These are phyloP conservation scores for Agrotis clavis DNA, from an alignment of 2,888 invertebrate genomes.

Conservation along the genomic window DNA sequence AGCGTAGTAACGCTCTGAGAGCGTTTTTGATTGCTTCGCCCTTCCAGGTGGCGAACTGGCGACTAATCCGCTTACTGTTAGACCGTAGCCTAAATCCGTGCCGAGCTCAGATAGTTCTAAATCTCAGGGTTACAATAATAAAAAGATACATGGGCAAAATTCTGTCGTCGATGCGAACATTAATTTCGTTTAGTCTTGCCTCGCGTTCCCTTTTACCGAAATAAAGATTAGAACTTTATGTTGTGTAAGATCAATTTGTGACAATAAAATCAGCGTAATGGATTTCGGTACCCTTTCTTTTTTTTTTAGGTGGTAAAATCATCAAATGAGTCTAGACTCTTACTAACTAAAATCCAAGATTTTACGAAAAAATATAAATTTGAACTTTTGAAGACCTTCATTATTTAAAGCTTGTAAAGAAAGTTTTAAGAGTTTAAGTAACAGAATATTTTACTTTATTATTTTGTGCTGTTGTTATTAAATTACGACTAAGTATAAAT, in stretches of 20 bases:
- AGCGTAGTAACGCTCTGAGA: too few species aligned
- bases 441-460: neutral
- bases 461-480: conserved; percentile 15
- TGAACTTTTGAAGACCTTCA: neutral
- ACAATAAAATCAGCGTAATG: conserved; percentile 48
- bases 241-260: conserved; percentile 46
- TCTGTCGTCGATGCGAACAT: conserved; percentile 45
- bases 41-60: neutral
- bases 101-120: conserved; percentile 45
- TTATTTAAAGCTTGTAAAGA: neutral
- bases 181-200: conserved; percentile 46
- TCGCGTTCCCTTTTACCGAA: conserved; percentile 45
- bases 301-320: too few species aligned
- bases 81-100: conserved; percentile 12
- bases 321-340: too few species aligned
- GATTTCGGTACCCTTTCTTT: conserved; percentile 36
- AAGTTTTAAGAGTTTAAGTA: neutral
- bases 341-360: too few species aligned
- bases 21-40: too few species aligned
- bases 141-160: conserved; percentile 44
- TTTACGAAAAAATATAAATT: conserved; percentile 3
- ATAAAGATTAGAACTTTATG: conserved; percentile 56
- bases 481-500: conserved; percentile 1
- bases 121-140: conserved; percentile 48
- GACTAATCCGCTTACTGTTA: conserved; percentile 8